Base-by-base conservation (phyloP, 2,888 invertebrate species). In the Ophion obscuratus region DNA sequence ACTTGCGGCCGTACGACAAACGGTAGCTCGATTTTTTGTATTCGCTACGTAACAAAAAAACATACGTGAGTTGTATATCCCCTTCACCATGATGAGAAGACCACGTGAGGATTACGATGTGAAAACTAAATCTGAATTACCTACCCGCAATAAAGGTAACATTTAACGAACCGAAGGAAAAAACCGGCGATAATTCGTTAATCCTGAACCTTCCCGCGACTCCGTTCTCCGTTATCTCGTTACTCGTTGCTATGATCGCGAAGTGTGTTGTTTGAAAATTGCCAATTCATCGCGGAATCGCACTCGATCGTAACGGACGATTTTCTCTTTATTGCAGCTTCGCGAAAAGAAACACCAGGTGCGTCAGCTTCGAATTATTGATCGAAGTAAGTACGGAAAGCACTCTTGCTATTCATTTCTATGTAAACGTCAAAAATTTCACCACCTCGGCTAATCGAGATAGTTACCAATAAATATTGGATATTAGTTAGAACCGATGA, bases 81-180 rank as follows among this genome's bases (percentile, higher is more conserved):
- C 47, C 14, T 47, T 40, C 40, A 40, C 7, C 9, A 7, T 17
- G 14, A 17, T 17, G 53, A 53, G 17, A 53, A 53, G 53, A 53
- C 17, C 53, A 14, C 53, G 17, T 17, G 53, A 17, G 53, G 17
- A 53, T 53, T 53, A 73, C 64, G 11, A 77, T 24, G 76, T 75
- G 20, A 59, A 76, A 61, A 61, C 24, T 36, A 20, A 82, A 24
- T 64, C n/a, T 59, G 44, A 24, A 44, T 57, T 10, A 57, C 62
- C 40, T 31, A n/a, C 20, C 61, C 64, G 61, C 71, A 80, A 80
- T 80, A 80, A 73, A 80, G 66, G 74, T 74, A 68, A 74, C 78
- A 47, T 62, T 71, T 71, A 64, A 70, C 31, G 17, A 74, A 59
- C 9, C 11, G n/a, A 47, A 20, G 27, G 53, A 27, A 70, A 70